Evolutionary conservation across 2,113 vertebrate species (phyloP), one percentile per base, ranked within the genome.

Genomic region (Mohoua ochrocephala): DNA sequence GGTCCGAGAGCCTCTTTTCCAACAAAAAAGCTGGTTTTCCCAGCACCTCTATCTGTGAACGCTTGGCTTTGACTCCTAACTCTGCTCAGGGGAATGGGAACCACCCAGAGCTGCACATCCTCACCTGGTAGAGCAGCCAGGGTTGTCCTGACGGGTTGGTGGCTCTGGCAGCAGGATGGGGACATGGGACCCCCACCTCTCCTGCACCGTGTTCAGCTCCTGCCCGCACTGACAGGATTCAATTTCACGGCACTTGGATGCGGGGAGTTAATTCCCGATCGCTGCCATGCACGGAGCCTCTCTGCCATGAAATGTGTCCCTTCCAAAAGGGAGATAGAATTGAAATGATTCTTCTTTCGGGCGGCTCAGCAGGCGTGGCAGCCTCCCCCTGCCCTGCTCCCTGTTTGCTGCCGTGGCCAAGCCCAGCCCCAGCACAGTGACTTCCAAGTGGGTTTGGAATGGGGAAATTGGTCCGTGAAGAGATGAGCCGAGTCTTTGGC

Each of bases 211-310:
- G 79, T 35, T 83, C 70, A 89, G 61, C 87, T 75, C 37, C 69
- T 21, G n/a, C 44, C 70, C 0, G 1, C 11, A 2, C n/a, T 83
- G 88, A 69, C 85, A 61, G 89, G 94, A 94, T 95, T 70, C 86
- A 95, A 92, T 97, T 96, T 96, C 97, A 97, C 54, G 65, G 84
- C 89, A 17, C 19, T 93, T 64, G 91, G 93, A 84, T 23, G 92
- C 79, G 56, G 83, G 44, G 94, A 92, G 76, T 87, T 92, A 94
- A 95, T 87, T 70, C 82, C 61, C 3, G 26, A 71, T 19, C 10
- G 73, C 92, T 82, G 84, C 87, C 74, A 3, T 7, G 89, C 91
- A 52, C 6, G 1, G 61, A 87, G 82, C 73, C 63, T 80, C 83
- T 73, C 75, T 77, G 91, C 91, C 59, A 6, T 76, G 89, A 53